A percentile compares a stretch with the other conserved stretches of the same genome.
These are phyloP conservation scores for Lucinisca nassula DNA, from an alignment of 2,888 invertebrate genomes.

Conservation along the genomic window DNA sequence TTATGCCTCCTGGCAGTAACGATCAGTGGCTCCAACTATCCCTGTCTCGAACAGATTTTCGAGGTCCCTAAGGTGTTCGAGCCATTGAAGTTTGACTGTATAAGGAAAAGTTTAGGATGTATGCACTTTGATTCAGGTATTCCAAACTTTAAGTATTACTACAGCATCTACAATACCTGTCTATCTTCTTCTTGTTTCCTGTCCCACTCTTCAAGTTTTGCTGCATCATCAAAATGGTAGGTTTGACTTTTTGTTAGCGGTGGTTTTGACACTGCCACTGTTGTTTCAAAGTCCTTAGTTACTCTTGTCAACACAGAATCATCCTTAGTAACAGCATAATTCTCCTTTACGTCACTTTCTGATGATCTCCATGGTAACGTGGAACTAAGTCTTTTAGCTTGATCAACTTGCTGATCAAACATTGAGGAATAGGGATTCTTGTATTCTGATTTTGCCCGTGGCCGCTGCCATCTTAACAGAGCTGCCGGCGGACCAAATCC, in stretches of 20 bases:
- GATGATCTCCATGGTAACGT: slow-evolving; percentile 63
- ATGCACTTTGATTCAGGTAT: no score
- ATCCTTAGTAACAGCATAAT: slow-evolving; percentile 55
- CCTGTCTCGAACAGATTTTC: no score
- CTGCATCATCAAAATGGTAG: slow-evolving; percentile 63
- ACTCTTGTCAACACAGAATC: slow-evolving; percentile 64
- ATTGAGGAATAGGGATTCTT: slow-evolving; percentile 24
- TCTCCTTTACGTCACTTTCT: slow-evolving; percentile 29
- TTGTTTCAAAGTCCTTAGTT: slow-evolving; percentile 55
- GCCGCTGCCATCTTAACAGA: slow-evolving; percentile 80
- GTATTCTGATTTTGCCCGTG: slow-evolving; percentile 75
- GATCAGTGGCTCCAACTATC: no score
- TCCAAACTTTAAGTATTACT: no score
- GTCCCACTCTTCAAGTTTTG: slow-evolving; percentile 79
- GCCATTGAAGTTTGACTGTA: no score
- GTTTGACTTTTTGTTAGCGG: slow-evolving; percentile 29
- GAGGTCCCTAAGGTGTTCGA: no score
- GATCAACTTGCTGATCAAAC: slow-evolving; percentile 52
- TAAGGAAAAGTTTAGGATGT: no score
- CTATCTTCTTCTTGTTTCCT: slow-evolving; percentile 76
- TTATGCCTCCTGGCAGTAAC: no score
- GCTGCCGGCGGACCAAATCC: slow-evolving; percentile 80
- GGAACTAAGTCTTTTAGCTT: slow-evolving; percentile 68
- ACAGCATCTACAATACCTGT: no score
- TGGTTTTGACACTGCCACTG: slow-evolving; percentile 50